Percentiles rank a stretch among this genome's conserved stretches.
Conservation (phyloP, 2,888 invertebrate genomes). For the Hydrotaea cyrtoneurina region DNA sequence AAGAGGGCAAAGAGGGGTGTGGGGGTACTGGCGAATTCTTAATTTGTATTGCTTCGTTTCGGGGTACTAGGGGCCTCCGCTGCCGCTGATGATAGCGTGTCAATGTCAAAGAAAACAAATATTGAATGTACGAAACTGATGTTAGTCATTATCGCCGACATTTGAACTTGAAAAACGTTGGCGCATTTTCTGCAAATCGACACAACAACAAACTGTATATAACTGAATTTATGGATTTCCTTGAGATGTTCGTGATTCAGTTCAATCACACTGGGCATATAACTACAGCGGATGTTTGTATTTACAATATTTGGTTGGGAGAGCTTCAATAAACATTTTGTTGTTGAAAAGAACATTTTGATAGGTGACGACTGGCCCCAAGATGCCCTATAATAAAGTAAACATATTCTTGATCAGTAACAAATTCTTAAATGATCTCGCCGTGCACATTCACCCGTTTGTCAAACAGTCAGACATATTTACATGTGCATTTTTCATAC, state of each 20-base stretch:
- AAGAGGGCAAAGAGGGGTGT: not conserved
- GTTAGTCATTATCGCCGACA: not conserved
- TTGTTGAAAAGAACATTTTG: too few species aligned
- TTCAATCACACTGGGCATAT: not conserved
- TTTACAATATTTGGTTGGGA: not conserved
- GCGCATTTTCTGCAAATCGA: conserved; percentile 3
- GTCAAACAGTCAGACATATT: too few species aligned
- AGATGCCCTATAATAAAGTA: too few species aligned
- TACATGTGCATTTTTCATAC: too few species aligned
- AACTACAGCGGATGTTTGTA: not conserved
- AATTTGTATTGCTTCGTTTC: not conserved
- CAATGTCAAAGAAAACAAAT: conserved; percentile 8
- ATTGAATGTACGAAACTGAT: not conserved
- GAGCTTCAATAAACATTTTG: not conserved
- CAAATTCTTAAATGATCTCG: too few species aligned
- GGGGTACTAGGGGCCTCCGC: not conserved
- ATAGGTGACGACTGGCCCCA: too few species aligned
- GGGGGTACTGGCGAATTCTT: not conserved
- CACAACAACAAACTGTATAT: not conserved
- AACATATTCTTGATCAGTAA: too few species aligned
- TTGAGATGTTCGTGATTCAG: conserved; percentile 4
- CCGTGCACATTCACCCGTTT: too few species aligned
- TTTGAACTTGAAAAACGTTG: conserved; percentile 20
- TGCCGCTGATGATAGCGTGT: conserved; percentile 4
- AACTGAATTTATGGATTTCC: conserved; percentile 1